Evolutionary conservation across 2,797 vertebrate genomes (phyloP).

Genomic region (Rhynchonycteris naso): DNA sequence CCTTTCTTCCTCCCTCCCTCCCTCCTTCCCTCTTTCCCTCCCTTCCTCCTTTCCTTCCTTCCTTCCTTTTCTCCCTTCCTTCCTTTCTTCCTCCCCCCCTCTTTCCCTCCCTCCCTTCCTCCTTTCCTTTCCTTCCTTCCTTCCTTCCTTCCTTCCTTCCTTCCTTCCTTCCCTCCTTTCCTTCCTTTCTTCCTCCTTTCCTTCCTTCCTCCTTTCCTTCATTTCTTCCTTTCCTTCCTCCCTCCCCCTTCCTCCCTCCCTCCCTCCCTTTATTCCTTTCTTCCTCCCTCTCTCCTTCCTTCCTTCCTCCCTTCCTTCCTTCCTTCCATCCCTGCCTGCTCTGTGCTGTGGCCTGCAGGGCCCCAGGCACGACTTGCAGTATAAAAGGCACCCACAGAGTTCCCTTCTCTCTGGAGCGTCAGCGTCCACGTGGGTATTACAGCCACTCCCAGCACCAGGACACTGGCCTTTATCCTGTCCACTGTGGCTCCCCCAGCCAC

Average conservation of each 20-base stretch:
- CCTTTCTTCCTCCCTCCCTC: too few relatives aligned
- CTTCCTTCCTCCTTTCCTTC: rapidly evolving
- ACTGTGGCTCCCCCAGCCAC: neutral
- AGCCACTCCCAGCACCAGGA: neutral
- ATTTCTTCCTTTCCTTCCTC: neutral
- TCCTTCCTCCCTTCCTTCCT: neutral
- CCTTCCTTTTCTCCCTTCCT: rapidly evolving
- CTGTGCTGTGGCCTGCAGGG: neutral
- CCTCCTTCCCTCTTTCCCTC: too few relatives aligned
- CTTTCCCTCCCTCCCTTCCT: too few relatives aligned
- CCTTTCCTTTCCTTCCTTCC: rapidly evolving
- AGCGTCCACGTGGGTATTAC: rapidly evolving
- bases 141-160: too few relatives aligned
- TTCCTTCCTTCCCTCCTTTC: too few relatives aligned
- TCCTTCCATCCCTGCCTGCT: neutral
- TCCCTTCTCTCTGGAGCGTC: neutral
- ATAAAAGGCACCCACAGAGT: neutral
- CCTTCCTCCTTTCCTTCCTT: too few relatives aligned
- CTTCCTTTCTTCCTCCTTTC: too few relatives aligned
- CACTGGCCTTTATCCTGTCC: neutral
- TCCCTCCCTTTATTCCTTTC: neutral
- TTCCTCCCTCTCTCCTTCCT: neutral
- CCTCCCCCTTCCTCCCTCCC: rapidly evolving
- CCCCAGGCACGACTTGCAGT: neutral
- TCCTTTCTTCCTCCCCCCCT: too few relatives aligned